Base-by-base conservation (phyloP, 2,113 vertebrate species). In the Cairina moschata region DNA sequence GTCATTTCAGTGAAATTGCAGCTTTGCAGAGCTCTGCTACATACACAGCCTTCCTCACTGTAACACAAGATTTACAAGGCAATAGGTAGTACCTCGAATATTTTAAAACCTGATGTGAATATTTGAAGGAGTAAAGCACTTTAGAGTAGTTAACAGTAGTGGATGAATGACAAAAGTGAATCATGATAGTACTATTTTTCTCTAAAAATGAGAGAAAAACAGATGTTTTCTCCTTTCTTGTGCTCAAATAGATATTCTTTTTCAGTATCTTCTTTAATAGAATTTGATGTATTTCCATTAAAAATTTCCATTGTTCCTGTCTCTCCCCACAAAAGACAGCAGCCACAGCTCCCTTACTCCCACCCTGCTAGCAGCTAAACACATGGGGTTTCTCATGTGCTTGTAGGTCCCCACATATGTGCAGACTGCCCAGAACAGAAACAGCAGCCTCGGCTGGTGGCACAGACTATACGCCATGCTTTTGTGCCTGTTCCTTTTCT, bases 1-100 rank as follows among this genome's bases (percentile, higher is more conserved):
- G 81, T 59, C 1, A 92, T 96, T 96, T 91, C 63, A 87, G 73
- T 73, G 89, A 96, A 97, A 97, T 78, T 96, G 87, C 52, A 96
- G 72, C 28, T 88, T 95, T 84, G 73, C 34, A 89, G 91, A 94
- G 38, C 59, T 76, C 73, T 91, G 32, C 86, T 92, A 40, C 12
- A 65, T 54, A 86, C 83, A 90, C 78, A 79, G 48, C 8, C 34
- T 36, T 65, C 62, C 89, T 86, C 68, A 75, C 67, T 52, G 73
- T 65, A 92, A 83, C 11, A 95, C 23, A 83, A 93, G 88, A 93
- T 66, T 88, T 84, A 95, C 65, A 94, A 96, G 23, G 76, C 69
- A 95, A 88, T 83, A 66, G 40, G 50, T 73, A 89, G n/a, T 81
- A 75, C 66, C 28, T 83, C 42, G 56, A 89, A 83, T 74, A 63